These are phyloP conservation scores for Oreamnos americanus DNA, from an alignment of 2,113 vertebrate genomes.

Conservation along the genomic window DNA sequence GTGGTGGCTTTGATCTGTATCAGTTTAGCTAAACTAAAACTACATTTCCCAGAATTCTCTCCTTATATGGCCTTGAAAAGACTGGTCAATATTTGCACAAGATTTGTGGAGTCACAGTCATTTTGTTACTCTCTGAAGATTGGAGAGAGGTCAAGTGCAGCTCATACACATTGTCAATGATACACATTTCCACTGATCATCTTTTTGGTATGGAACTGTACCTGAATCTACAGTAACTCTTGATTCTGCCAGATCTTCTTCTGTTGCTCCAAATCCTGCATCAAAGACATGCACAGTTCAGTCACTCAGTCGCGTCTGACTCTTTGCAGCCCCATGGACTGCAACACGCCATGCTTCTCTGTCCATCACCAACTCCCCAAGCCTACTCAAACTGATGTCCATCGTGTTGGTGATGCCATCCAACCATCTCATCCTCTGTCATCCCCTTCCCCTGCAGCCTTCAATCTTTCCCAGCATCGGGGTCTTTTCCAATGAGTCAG, in stretches of 20 bases:
- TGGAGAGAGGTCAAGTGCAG: background rate
- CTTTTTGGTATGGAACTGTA: background rate
- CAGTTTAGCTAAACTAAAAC: background rate
- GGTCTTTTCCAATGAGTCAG: background rate
- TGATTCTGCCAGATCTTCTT: background rate
- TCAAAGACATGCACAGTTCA: background rate
- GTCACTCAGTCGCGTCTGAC: background rate
- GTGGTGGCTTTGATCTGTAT: background rate
- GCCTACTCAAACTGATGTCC: background rate
- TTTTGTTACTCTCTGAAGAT: background rate
- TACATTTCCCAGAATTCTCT: background rate
- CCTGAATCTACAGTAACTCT: background rate
- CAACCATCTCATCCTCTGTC: background rate
- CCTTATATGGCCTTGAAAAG: background rate
- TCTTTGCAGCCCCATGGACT: background rate
- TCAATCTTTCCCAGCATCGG: fast-evolving
- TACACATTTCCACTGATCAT: background rate
- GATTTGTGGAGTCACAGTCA: background rate
- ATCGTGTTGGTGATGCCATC: background rate
- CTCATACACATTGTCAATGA: background rate
- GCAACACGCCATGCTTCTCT: background rate
- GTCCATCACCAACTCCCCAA: background rate
- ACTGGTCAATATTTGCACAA: background rate
- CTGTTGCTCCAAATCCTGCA: background rate
- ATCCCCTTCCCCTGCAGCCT: background rate